A percentile compares a stretch with the other conserved stretches of the same genome.
phyloP scores from a whole-genome alignment of 2,888 invertebrate genomes.

The Ichneumoninae sp. region DNA sequence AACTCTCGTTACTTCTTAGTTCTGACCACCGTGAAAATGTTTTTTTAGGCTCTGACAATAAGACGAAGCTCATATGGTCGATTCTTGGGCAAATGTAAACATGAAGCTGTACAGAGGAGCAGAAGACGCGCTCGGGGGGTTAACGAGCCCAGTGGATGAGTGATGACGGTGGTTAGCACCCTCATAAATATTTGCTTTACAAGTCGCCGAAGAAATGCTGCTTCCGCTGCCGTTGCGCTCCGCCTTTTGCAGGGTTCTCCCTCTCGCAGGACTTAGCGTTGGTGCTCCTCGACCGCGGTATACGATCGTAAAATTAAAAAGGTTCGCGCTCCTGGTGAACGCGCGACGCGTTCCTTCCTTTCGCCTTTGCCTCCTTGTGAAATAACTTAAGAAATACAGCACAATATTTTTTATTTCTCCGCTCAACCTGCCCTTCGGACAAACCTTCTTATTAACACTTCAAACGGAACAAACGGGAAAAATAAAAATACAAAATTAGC shows the following conservation, averaged over 20 bases:
- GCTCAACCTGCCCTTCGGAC: constrained; percentile 1
- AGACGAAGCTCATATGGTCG: constrained; percentile 68
- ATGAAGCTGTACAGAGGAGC: constrained; percentile 57
- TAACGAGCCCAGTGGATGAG: constrained; percentile 76
- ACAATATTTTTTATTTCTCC: constrained; percentile 26
- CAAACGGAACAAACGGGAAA: neutral
- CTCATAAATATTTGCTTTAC: constrained; percentile 82
- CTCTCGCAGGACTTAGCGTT: constrained; percentile 33
- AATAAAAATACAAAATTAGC: neutral
- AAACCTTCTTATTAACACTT: constrained; percentile 10
- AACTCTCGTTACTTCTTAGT: constrained; percentile 25
- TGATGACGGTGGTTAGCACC: constrained; percentile 81
- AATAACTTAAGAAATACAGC: constrained; percentile 57
- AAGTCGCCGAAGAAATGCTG: constrained; percentile 70
- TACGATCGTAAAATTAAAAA: constrained; percentile 76
- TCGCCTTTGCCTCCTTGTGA: constrained; percentile 47
- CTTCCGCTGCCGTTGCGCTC: constrained; percentile 58
- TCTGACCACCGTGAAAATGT: constrained; percentile 58
- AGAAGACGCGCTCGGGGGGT: constrained; percentile 59
- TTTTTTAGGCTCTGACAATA: constrained; percentile 74
- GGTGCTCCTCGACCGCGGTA: constrained; percentile 52
- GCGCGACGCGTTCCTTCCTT: constrained; percentile 46
- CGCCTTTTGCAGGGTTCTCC: constrained; percentile 44
- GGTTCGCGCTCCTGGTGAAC: constrained; percentile 68
- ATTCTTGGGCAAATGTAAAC: constrained; percentile 74